A percentile compares a stretch with the other conserved stretches of the same genome.
These are phyloP conservation scores for Zoroaster sp. DNA, from an alignment of 53 echinoderm and acorn worm genomes.

Conservation along the genomic window DNA sequence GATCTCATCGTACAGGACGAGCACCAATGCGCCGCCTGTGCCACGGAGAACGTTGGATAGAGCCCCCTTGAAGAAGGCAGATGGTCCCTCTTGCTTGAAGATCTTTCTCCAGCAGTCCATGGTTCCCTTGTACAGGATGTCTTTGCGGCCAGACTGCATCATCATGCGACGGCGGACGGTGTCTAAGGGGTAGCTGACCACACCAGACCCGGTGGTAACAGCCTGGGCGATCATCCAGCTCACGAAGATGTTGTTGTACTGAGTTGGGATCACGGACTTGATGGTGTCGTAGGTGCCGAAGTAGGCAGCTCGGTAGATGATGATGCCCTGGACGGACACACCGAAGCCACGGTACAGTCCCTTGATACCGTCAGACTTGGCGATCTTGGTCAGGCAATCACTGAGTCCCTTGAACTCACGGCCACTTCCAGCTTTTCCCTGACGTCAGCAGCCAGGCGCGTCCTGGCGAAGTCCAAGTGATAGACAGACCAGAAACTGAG, in stretches of 20 bases:
- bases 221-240: slow-evolving; percentile 91
- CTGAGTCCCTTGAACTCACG: slow-evolving; percentile 85
- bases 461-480: slow-evolving; percentile 93
- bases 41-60: slow-evolving; percentile 95
- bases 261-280: slow-evolving; percentile 79
- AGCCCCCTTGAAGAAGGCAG: slow-evolving; percentile 99
- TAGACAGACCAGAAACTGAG: slow-evolving; percentile 95
- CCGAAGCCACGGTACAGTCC: slow-evolving; percentile 94
- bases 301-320: slow-evolving; percentile 98
- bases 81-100: slow-evolving; percentile 71
- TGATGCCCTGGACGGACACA: slow-evolving; percentile 96
- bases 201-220: slow-evolving; percentile 83
- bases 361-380: slow-evolving; percentile 72
- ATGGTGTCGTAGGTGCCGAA: slow-evolving; percentile 97
- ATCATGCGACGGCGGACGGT: slow-evolving; percentile 97
- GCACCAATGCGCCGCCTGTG: slow-evolving; percentile 92
- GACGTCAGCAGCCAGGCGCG: slow-evolving; percentile 90
- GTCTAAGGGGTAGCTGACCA: slow-evolving; percentile 93
- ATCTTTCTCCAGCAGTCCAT: slow-evolving; percentile 97
- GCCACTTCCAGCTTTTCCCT: slow-evolving; percentile 64
- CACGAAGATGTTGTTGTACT: slow-evolving; percentile 73
- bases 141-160: slow-evolving; percentile 96
- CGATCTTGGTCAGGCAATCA: slow-evolving; percentile 77
- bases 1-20: slow-evolving; percentile 94
- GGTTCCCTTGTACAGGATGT: slow-evolving; percentile 89